phyloP scores from a whole-genome alignment of 2,797 vertebrate species.

The Poeciliopsis gracilis region DNA sequence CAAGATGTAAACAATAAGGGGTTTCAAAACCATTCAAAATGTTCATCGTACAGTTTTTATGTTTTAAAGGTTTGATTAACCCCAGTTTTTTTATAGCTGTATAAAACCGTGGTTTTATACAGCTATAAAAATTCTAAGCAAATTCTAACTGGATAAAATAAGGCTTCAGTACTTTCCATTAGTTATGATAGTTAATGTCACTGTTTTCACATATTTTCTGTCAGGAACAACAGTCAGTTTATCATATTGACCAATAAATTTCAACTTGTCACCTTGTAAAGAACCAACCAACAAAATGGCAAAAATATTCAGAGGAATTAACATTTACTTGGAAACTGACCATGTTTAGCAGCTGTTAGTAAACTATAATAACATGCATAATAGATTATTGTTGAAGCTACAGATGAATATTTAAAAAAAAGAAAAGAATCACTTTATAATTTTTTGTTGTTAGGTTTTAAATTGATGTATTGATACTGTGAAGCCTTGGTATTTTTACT shows the following conservation, averaged over 20 bases:
- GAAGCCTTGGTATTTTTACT: not conserved
- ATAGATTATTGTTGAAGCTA: not conserved
- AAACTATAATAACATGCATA: not conserved
- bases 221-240: not conserved
- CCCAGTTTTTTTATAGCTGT: not conserved
- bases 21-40: not conserved
- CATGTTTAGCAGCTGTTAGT: not conserved
- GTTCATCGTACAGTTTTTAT: not conserved
- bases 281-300: not conserved
- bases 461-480: not conserved
- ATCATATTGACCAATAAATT: not conserved
- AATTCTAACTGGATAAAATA: not conserved
- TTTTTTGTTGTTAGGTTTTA: not conserved
- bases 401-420: not conserved
- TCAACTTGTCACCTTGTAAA: not conserved
- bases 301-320: not conserved
- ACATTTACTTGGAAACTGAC: not conserved
- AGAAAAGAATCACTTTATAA: not conserved
- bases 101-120: too few relatives aligned
- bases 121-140: too few relatives aligned
- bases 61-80: not conserved
- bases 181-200: not conserved
- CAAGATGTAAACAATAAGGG: not conserved
- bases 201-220: not conserved
- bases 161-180: not conserved